These are phyloP conservation scores for Cyanoderma ruficeps DNA, from an alignment of 2,113 vertebrate species.

Conservation along the genomic window DNA sequence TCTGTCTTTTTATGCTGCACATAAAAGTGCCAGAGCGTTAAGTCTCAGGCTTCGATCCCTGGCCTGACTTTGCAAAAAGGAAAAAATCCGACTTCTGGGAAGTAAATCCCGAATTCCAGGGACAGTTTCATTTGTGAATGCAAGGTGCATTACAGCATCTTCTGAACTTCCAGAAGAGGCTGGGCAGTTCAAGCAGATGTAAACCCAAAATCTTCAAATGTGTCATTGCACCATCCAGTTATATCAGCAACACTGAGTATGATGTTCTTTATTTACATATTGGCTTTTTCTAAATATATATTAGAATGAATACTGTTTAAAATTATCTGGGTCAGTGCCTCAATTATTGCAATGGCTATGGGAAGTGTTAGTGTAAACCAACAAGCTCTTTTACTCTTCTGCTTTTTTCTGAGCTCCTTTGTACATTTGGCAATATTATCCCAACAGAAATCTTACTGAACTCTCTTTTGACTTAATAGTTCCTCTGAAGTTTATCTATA, in stretches of 20 bases:
- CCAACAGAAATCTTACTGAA: neutral
- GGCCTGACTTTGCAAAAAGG: neutral
- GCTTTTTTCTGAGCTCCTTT: neutral
- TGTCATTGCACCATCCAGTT: neutral
- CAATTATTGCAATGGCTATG: neutral
- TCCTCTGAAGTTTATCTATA: neutral
- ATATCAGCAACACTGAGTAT: neutral
- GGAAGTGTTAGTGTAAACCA: neutral
- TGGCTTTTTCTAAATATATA: neutral
- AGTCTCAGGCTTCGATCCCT: neutral
- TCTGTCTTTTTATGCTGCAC: neutral
- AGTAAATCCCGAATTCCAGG: neutral
- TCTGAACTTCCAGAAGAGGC: neutral
- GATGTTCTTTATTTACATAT: neutral
- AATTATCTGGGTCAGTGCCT: accelerated
- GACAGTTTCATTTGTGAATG: neutral
- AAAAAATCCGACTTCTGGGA: neutral
- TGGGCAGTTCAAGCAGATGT: neutral
- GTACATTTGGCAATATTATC: neutral
- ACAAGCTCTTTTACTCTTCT: neutral
- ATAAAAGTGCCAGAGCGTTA: neutral
- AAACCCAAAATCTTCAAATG: neutral
- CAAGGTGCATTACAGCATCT: neutral
- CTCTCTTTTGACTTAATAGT: neutral
- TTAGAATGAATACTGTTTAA: neutral